A percentile compares a stretch with the other conserved stretches of the same genome.
Conservation (phyloP, 2,888 invertebrate species). For the Phyllotreta cruciferae region DNA sequence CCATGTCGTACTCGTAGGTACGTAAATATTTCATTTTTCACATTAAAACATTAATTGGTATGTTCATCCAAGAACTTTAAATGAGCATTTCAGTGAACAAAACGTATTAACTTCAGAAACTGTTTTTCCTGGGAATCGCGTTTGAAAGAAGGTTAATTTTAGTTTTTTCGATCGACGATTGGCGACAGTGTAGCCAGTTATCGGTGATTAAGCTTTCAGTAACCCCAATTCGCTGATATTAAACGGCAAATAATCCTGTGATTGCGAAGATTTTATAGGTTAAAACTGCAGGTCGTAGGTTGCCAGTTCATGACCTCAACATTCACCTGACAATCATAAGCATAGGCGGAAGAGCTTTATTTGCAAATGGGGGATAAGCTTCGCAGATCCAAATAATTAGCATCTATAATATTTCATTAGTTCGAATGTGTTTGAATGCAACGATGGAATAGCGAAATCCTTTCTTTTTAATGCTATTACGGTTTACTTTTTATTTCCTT, state of each 20-base stretch:
- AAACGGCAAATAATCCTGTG: constrained; percentile 43
- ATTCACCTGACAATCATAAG: constrained; percentile 51
- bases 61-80: background rate
- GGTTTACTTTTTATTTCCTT: background rate
- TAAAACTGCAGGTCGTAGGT: constrained; percentile 49
- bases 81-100: constrained; percentile 4
- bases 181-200: constrained; percentile 19
- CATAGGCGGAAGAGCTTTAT: constrained; percentile 35
- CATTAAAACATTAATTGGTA: no score
- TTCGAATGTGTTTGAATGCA: no score
- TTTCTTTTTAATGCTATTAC: background rate
- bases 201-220: constrained; percentile 34
- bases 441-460: background rate
- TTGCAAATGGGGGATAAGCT: constrained; percentile 1
- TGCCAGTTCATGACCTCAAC: constrained; percentile 53
- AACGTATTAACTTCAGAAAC: constrained; percentile 21
- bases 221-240: constrained; percentile 38
- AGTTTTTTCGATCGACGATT: constrained; percentile 18
- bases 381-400: no score
- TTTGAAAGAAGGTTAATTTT: no score
- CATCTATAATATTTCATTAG: no score
- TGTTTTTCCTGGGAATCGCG: constrained; percentile 11
- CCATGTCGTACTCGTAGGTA: no score
- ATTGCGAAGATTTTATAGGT: constrained; percentile 51
- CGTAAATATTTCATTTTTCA: no score